These are phyloP conservation scores for Brevimyrus niger DNA, from an alignment of 2,113 vertebrate genomes.

Conservation along the genomic window DNA sequence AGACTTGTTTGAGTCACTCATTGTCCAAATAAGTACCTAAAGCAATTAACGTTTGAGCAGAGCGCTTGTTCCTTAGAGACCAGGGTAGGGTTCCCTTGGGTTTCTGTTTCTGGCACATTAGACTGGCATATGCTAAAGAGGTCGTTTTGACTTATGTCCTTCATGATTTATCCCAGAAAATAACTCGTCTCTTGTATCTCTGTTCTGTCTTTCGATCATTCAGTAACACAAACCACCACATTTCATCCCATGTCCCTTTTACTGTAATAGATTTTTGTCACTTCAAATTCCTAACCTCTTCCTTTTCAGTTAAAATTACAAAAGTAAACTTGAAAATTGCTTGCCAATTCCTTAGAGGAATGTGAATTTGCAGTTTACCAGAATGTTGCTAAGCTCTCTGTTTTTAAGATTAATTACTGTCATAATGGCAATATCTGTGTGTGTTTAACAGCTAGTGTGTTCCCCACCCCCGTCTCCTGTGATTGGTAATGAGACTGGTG, in stretches of 20 bases:
- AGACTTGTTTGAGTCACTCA: background rate
- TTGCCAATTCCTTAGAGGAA: background rate
- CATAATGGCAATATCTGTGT: background rate
- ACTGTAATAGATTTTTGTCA: background rate
- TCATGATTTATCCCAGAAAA: background rate
- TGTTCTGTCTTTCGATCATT: background rate
- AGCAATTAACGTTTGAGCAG: background rate
- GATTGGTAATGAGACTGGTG: background rate
- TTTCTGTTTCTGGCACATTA: background rate
- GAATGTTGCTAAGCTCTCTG: no score
- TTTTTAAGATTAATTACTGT: background rate
- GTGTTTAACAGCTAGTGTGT: background rate
- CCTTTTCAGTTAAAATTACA: background rate
- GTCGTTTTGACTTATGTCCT: background rate
- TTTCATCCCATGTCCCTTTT: background rate
- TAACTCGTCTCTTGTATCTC: background rate
- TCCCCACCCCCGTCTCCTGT: no score
- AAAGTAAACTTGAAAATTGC: background rate
- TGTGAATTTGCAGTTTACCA: background rate
- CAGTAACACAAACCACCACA: background rate
- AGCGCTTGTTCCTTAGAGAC: background rate
- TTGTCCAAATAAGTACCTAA: background rate
- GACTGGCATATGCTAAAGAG: background rate
- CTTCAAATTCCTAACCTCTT: background rate
- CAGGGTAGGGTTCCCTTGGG: background rate